Evolutionary conservation across 2,888 invertebrate species (phyloP), one percentile per base, ranked within the genome.

Genomic region (Atrina japonica): DNA sequence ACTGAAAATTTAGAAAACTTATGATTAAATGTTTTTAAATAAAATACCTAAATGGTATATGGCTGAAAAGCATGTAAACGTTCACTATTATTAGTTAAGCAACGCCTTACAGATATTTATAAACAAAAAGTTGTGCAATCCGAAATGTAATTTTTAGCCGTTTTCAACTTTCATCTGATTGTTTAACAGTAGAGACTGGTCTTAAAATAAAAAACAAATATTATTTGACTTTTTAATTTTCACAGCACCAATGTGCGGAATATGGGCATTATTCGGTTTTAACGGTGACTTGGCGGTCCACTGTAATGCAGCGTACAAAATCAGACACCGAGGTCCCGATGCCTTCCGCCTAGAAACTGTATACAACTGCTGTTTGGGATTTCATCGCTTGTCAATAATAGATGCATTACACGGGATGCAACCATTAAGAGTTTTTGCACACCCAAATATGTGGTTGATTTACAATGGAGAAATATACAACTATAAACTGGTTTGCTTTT

Each of bases 401-500:
- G 90, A 89, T 73, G 86, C 86, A 74, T 76, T 88, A 30, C 80
- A 77, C 60, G 91, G 90, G 0, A 91, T 91, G 90, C 91, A 91
- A 77, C 91, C 91, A 0, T 87, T 90, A 84, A 80, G 90, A 66
- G 58, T 91, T n/a, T 86, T 85, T 61, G 78, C 81, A 27, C 81
- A 87, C 56, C 90, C 90, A 2, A 83, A 90, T 69, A 81, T 90
- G 9, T 89, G 88, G 85, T 79, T 91, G 23, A 76, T 89, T 14
- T 94, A 61, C 91, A 96, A 96, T 88, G 96, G 96, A 55, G 96
- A 96, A 92, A 93, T 96, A 80, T 97, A 96, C 91, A 96, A 97
- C 92, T 95, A 91, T 77, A 87, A 88, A 76, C 65, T 76, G 76
- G 85, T 86, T n/a, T n/a, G n/a, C n/a, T n/a, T n/a, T n/a, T n/a